Conservation (phyloP, 2,888 invertebrate genomes). For the Ormia ochracea region DNA sequence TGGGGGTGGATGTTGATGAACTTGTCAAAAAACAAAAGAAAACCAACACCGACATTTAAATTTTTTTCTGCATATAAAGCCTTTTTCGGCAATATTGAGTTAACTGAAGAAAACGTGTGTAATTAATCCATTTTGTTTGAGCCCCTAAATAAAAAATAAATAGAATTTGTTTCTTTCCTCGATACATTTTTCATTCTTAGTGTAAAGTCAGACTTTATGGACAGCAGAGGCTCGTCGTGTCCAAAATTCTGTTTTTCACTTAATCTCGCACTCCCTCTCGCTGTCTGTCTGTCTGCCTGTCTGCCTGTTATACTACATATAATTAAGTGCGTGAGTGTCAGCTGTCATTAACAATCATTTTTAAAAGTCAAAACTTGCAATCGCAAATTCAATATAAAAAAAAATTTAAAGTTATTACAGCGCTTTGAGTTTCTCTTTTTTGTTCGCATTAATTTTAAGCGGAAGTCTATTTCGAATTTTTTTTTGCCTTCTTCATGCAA, state of each 20-base stretch:
- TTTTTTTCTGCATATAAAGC: not conserved
- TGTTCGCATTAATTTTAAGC: not conserved
- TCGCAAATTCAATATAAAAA: not conserved
- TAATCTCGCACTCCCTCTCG: no score
- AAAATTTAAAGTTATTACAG: not conserved
- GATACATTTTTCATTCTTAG: no score
- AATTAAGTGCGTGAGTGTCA: conserved; percentile 48
- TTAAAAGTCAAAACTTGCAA: not conserved
- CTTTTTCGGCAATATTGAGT: no score
- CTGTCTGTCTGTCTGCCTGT: no score
- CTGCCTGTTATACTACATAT: no score
- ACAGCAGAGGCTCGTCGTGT: no score
- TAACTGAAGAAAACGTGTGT: no score
- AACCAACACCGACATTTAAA: not conserved
- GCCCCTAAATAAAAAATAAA: no score
- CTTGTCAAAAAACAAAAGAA: conserved; percentile 7
- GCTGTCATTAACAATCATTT: conserved; percentile 19
- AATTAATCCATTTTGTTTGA: no score
- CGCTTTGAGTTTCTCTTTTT: conserved; percentile 19
- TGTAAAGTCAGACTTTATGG: no score
- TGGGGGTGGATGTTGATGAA: conserved; percentile 21
- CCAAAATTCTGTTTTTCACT: no score
- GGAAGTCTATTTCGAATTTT: conserved; percentile 29
- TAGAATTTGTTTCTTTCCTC: no score
- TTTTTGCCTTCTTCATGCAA: conserved; percentile 9